phyloP scores from a whole-genome alignment of 2,888 invertebrate species.

The Linyphia triangularis region DNA sequence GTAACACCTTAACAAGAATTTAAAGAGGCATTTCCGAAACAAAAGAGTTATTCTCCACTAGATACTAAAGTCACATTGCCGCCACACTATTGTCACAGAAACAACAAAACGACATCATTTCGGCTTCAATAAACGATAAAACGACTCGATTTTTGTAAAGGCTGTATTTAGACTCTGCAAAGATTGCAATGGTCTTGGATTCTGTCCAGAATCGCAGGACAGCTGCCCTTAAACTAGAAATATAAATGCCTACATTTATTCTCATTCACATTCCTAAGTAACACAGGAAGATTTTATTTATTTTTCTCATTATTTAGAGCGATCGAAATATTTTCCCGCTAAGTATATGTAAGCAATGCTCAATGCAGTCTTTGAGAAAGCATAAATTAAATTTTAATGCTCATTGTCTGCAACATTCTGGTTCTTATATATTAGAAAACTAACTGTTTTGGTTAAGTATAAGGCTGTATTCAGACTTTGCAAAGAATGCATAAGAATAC shows the following conservation, averaged over 20 bases:
- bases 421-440: too few species aligned
- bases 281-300: neutral
- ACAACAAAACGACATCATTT: conserved; percentile 33
- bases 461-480: too few species aligned
- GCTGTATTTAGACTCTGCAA: conserved; percentile 9
- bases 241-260: neutral
- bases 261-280: neutral
- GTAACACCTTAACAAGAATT: too few species aligned
- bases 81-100: conserved; percentile 18
- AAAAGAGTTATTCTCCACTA: too few species aligned
- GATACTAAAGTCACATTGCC: neutral
- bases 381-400: too few species aligned
- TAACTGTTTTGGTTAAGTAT: too few species aligned
- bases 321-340: too few species aligned
- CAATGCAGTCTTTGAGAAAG: too few species aligned
- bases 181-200: conserved; percentile 47
- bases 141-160: conserved; percentile 1
- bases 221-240: conserved; percentile 26
- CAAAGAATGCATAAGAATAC: too few species aligned
- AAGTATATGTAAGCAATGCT: too few species aligned
- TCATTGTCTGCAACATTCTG: too few species aligned
- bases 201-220: conserved; percentile 33
- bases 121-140: conserved; percentile 39
- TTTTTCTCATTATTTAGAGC: neutral
- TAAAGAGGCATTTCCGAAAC: too few species aligned